Conservation (phyloP, 2,888 invertebrate genomes). For the Coleophora flavipennella region DNA sequence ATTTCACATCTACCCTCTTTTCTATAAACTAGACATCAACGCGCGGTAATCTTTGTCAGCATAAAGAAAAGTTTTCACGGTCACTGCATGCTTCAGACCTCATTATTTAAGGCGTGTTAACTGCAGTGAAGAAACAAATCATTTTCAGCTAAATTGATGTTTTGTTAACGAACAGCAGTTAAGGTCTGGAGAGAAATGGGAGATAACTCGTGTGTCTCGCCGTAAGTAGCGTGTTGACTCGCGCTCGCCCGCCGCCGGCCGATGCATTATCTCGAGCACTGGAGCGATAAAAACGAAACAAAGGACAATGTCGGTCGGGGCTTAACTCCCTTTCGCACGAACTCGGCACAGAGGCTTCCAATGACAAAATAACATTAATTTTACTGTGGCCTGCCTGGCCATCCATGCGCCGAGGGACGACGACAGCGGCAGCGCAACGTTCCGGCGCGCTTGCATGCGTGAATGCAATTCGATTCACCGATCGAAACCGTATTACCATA, state of each 20-base stretch:
- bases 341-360: constrained; percentile 44
- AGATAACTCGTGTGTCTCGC: constrained; percentile 51
- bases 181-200: constrained; percentile 60
- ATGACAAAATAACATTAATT: constrained; percentile 61
- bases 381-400: constrained; percentile 31
- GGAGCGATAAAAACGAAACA: constrained; percentile 67
- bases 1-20: background rate
- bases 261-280: constrained; percentile 60
- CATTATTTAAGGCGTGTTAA: too few relatives aligned
- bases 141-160: constrained; percentile 39
- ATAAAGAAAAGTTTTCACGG: background rate
- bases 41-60: too few relatives aligned
- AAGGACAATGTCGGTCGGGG: constrained; percentile 65
- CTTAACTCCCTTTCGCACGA: constrained; percentile 64
- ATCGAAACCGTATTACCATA: constrained; percentile 50
- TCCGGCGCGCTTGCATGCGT: constrained; percentile 37
- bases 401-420: too few relatives aligned
- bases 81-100: too few relatives aligned
- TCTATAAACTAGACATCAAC: constrained; percentile 7
- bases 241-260: constrained; percentile 6
- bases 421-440: constrained; percentile 34
- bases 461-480: constrained; percentile 38
- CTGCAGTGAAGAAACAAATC: constrained; percentile 34
- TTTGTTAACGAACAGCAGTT: constrained; percentile 47
- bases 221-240: constrained; percentile 33